Evolutionary conservation across 2,113 vertebrate species (phyloP).

Genomic region (Ctenodactylus gundi): DNA sequence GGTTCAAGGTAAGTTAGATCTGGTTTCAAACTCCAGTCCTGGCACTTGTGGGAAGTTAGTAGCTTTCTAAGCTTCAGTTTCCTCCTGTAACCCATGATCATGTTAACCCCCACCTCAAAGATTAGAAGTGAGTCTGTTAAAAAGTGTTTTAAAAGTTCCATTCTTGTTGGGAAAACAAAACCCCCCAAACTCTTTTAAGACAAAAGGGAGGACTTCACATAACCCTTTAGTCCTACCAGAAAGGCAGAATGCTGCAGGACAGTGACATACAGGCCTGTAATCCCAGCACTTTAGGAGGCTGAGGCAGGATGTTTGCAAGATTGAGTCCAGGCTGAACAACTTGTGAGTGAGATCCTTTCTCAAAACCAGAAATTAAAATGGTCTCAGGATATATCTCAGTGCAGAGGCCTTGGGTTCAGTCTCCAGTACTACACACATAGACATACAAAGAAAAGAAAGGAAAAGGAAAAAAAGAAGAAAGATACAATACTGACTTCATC

Average conservation of each 20-base stretch:
- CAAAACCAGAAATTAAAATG: too few species aligned
- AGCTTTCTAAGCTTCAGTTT: background rate
- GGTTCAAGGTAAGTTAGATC: background rate
- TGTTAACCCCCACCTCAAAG: background rate
- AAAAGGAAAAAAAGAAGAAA: too few species aligned
- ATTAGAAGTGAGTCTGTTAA: background rate
- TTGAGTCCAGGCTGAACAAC: too few species aligned
- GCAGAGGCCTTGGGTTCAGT: too few species aligned
- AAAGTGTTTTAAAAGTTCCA: background rate
- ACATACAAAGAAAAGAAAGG: too few species aligned
- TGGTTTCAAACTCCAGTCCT: background rate
- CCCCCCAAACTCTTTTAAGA: background rate
- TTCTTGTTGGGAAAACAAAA: background rate
- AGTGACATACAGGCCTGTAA: too few species aligned
- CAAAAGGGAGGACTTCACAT: background rate
- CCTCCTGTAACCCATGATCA: background rate
- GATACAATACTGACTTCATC: background rate
- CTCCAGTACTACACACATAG: too few species aligned
- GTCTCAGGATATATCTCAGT: too few species aligned
- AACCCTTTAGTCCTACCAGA: background rate
- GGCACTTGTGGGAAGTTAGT: background rate
- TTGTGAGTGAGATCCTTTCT: too few species aligned
- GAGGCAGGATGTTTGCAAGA: too few species aligned
- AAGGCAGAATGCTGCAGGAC: background rate
- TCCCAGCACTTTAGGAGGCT: too few species aligned